Evolutionary conservation across 64 coral and sea anemone genomes (phyloP).

Genomic region (Hydrozoanthus tunicans): DNA sequence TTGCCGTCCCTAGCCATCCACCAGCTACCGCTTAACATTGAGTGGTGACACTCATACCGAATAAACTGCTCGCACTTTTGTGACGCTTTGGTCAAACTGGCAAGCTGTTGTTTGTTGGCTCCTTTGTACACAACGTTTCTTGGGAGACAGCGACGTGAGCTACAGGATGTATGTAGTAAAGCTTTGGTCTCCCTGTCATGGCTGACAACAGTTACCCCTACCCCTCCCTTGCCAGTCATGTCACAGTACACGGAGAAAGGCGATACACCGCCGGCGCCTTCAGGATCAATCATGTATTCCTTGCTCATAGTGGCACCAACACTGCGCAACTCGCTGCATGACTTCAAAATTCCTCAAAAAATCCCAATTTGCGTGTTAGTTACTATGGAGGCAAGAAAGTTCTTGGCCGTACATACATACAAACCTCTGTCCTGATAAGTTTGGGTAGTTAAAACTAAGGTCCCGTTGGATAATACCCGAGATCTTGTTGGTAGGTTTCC

Average conservation of each 20-base stretch:
- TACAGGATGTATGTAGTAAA: not conserved
- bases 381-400: not conserved
- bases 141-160: not conserved
- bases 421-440: not conserved
- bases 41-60: conserved; percentile 37
- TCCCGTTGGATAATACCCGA: not conserved
- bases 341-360: not conserved
- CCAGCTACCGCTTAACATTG: not conserved
- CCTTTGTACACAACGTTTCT: conserved; percentile 13
- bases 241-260: conserved; percentile 61
- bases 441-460: not conserved
- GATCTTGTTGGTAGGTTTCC: not conserved
- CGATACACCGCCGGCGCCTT: not conserved
- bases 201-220: conserved; percentile 56
- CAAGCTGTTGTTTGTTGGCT: not conserved
- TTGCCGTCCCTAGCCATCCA: conserved; percentile 54
- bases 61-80: conserved; percentile 57
- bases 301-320: not conserved
- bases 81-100: not conserved
- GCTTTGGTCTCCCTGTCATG: conserved; percentile 58
- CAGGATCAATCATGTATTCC: not conserved
- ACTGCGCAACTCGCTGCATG: conserved; percentile 10
- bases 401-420: conserved; percentile 11
- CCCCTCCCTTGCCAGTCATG: conserved; percentile 43
- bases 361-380: not conserved